A percentile compares a stretch with the other conserved stretches of the same genome.
These are phyloP conservation scores for Siniperca scherzeri DNA, from an alignment of 2,797 vertebrate genomes.

Conservation along the genomic window DNA sequence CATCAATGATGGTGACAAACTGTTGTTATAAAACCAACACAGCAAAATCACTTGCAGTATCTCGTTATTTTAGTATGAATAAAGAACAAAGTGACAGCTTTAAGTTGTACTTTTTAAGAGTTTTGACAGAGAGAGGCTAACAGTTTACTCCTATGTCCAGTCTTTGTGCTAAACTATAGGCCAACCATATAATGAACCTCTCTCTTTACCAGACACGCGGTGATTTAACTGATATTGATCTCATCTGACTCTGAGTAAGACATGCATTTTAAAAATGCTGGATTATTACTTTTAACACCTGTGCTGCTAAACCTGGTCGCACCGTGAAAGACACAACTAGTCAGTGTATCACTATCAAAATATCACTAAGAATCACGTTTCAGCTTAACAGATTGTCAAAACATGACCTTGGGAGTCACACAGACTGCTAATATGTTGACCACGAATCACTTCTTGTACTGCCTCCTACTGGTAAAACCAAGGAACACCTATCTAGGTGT, in stretches of 20 bases:
- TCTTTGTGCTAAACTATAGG: neutral
- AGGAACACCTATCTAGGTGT: neutral
- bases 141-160: neutral
- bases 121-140: neutral
- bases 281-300: neutral
- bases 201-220: neutral
- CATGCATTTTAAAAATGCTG: neutral
- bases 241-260: neutral
- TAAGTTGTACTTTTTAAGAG: too few relatives aligned
- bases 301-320: too few relatives aligned
- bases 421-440: neutral
- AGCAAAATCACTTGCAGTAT: neutral
- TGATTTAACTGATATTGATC: neutral
- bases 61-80: neutral
- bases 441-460: neutral
- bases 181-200: neutral
- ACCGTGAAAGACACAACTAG: neutral
- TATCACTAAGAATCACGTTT: neutral
- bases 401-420: neutral
- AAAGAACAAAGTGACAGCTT: too few relatives aligned
- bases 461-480: slow-evolving; percentile 26
- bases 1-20: neutral
- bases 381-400: neutral
- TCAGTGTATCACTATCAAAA: too few relatives aligned
- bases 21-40: neutral